phyloP scores from a whole-genome alignment of 2,797 vertebrate species.

The Gymnodraco acuticeps region DNA sequence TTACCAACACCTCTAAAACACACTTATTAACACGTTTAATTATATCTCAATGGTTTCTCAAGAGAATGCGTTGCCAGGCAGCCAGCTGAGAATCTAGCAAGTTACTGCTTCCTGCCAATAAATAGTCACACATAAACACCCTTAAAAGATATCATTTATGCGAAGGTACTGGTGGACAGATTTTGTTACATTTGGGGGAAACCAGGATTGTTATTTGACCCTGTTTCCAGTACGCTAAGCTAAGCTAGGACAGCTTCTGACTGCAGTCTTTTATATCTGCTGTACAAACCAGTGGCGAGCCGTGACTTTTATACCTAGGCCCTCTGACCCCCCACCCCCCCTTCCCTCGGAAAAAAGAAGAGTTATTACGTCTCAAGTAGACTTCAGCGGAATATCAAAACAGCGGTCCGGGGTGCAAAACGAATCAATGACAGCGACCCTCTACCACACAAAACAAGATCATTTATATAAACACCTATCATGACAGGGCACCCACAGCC shows the following conservation, averaged over 20 bases:
- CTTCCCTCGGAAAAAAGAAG: no score
- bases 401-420: no score
- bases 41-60: background rate
- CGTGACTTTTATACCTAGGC: no score
- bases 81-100: conserved; percentile 6
- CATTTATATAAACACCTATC: no score
- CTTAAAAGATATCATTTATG: background rate
- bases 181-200: background rate
- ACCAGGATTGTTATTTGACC: background rate
- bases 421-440: no score
- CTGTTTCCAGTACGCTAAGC: background rate
- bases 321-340: no score
- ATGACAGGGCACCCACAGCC: no score
- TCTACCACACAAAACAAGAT: no score
- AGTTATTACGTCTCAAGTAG: no score
- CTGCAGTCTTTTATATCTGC: background rate
- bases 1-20: background rate
- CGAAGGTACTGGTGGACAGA: background rate
- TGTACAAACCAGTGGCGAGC: no score
- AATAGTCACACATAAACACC: background rate
- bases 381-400: no score
- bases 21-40: background rate
- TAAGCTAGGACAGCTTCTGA: background rate
- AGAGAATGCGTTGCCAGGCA: conserved; percentile 3
- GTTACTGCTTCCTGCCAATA: background rate